phyloP scores from a whole-genome alignment of 1,140 invertebrate genomes.

The Drosophila asahinai region DNA sequence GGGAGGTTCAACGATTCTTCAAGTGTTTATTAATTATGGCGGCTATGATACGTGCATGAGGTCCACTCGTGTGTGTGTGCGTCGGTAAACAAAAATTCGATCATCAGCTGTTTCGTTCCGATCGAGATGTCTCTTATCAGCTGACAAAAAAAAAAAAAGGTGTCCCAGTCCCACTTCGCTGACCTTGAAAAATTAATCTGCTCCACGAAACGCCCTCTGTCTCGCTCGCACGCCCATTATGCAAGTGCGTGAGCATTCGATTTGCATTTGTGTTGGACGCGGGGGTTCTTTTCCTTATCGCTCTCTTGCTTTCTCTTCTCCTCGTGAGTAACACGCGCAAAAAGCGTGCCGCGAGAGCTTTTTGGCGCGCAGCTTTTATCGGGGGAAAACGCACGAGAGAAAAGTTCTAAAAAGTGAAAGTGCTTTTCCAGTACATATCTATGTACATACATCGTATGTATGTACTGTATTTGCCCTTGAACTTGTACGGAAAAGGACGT shows the following conservation, averaged over 20 bases:
- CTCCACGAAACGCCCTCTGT: slow-evolving; percentile 25
- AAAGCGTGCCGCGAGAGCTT: slow-evolving; percentile 48
- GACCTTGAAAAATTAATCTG: slow-evolving; percentile 57
- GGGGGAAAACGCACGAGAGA: slow-evolving; percentile 30
- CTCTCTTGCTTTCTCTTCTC: slow-evolving; percentile 13
- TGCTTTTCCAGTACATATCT: slow-evolving; percentile 43
- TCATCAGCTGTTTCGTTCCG: slow-evolving; percentile 63
- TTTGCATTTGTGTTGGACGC: slow-evolving; percentile 11
- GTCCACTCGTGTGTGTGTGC: slow-evolving; percentile 10
- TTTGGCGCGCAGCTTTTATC: slow-evolving; percentile 35
- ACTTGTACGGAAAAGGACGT: slow-evolving; percentile 64
- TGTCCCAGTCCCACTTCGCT: slow-evolving; percentile 23
- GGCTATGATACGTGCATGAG: slow-evolving; percentile 13
- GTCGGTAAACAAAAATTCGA: slow-evolving; percentile 67
- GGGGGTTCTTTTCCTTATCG: slow-evolving; percentile 48
- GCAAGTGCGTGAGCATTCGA: slow-evolving; percentile 50
- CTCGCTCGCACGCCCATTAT: slow-evolving; percentile 49
- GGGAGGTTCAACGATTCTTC: slow-evolving; percentile 41
- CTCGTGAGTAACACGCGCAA: slow-evolving; percentile 49
- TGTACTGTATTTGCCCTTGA: slow-evolving; percentile 65
- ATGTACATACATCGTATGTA: slow-evolving; percentile 8
- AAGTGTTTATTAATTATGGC: slow-evolving; percentile 19
- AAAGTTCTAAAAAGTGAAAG: slow-evolving; percentile 64
- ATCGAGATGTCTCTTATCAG: slow-evolving; percentile 45
- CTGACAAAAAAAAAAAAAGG: slow-evolving; percentile 12